Evolutionary conservation across 2,113 vertebrate species (phyloP), one percentile per base, ranked within the genome.

Genomic region (Albula glossodonta): DNA sequence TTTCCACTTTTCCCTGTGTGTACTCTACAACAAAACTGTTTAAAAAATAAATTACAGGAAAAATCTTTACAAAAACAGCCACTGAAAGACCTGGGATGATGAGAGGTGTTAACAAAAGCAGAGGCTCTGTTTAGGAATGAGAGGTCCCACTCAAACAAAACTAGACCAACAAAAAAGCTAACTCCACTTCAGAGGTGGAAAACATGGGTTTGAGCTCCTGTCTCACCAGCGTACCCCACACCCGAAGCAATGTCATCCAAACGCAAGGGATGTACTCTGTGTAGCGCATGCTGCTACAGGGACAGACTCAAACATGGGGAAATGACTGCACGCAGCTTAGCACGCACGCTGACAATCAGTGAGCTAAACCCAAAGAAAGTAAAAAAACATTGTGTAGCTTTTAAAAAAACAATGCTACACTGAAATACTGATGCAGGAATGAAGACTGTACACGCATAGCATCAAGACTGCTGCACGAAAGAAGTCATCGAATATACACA

Each of bases 401-500:
- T 79, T 41, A 41, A 41, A 41, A 41, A 41, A 41, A 41, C 31
- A 41, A 41, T 6, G 81, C 86, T 86, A 86, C 85, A 77, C 85
- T 13, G 49, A 87, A 83, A 84, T 80, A 74, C 81, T 77, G 50
- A 22, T 51, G 79, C 63, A 83, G 78, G 41, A 84, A 82, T 83
- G 22, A 88, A 86, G 87, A 92, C 92, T 93, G 92, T 92, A 93
- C 91, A 93, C 83, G 86, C 86, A 87, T 87, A 91, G 92, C 90
- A 89, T 92, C 87, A 87, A 86, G 88, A 90, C 86, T 87, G 88
- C 89, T 84, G 93, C 80, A 86, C 84, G 57, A 85, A 90, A 56
- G 88, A 86, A 83, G 56, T 86, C 74, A 86, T 81, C 85, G 81
- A 91, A 93, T 92, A 92, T 94, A 89, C 89, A 94, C 93, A 95